Evolutionary conservation across 1,140 invertebrate species (phyloP), one percentile per base, ranked within the genome.

Genomic region (Copidosoma floridanum): DNA sequence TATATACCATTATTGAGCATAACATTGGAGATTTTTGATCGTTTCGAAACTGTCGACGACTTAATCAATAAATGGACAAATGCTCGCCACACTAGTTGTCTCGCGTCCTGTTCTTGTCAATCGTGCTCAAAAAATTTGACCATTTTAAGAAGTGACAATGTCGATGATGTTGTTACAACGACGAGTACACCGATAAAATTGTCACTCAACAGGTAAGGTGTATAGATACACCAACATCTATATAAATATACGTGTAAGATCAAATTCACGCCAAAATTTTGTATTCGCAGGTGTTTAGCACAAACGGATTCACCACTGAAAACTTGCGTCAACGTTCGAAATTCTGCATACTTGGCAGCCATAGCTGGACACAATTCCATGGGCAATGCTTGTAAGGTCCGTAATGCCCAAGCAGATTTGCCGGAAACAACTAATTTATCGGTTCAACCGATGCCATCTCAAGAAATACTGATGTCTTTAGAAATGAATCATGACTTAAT

Each of bases 1-100:
- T 98, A 98, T 73, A 85, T 95, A 40, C 96, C 96, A 0, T 90
- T 94, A 84, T 82, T 98, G 32, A 85, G 88, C 1, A 86, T 98
- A 46, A 87, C 95, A 2, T 80, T 95, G 65, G 92, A 95, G 63
- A 93, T 93, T 80, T 77, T 92, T 35, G 80, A 84, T 57, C 76
- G 86, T 41, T 78, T 94, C n/a, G 78, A 79, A 62, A 75, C 68
- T 24, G 70, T 78, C 72, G 56, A 68, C 62, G 73, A 80, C 57
- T 52, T 73, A 32, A 71, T 55, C 48, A 72, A 76, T n/a, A 41
- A 64, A 67, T 47, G 74, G 74, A n/a, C n/a, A n/a, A n/a, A n/a
- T n/a, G n/a, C n/a, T n/a, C n/a, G n/a, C n/a, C n/a, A n/a, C 14
- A 8, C 35, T 26, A 21, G 37, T 24, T 47, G 32, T 23, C 8